Evolutionary conservation across 2,888 invertebrate genomes (phyloP).

Genomic region (Rugalucina vietnamica): DNA sequence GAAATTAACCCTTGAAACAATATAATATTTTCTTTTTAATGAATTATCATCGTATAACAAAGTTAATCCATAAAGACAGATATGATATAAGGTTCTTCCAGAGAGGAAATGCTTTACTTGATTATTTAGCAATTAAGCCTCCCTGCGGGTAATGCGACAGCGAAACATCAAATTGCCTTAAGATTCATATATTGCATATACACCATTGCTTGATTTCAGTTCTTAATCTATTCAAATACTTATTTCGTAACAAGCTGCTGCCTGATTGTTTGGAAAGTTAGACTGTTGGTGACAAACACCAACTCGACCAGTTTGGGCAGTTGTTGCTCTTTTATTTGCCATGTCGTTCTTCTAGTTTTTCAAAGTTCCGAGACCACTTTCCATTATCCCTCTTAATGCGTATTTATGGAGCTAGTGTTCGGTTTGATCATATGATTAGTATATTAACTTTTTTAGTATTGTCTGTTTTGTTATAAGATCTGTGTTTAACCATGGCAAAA

Average conservation of each 20-base stretch:
- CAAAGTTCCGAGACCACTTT: constrained; percentile 1
- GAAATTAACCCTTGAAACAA: constrained; percentile 17
- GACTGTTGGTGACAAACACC: no score
- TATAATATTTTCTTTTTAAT: constrained; percentile 11
- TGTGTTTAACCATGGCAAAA: no score
- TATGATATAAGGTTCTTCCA: constrained; percentile 8
- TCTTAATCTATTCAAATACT: no score
- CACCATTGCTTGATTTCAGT: no score
- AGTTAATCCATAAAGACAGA: constrained; percentile 8
- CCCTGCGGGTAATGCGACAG: no score
- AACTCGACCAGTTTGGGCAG: no score
- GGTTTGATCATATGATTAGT: constrained; percentile 6
- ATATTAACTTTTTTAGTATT: constrained; percentile 1
- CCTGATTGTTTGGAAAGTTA: no score
- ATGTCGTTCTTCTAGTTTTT: no score
- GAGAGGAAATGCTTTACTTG: not conserved
- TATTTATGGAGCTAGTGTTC: not conserved
- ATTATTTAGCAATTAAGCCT: constrained; percentile 1
- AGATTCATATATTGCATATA: no score
- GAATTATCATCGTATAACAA: constrained; percentile 9
- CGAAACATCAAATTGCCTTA: no score
- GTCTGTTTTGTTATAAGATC: constrained; percentile 12
- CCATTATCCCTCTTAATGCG: not conserved
- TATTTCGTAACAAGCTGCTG: no score
- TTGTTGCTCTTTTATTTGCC: no score